A percentile compares a stretch with the other conserved stretches of the same genome.
Conservation (phyloP, 2,888 invertebrate genomes). For the Eristalis tenax region DNA sequence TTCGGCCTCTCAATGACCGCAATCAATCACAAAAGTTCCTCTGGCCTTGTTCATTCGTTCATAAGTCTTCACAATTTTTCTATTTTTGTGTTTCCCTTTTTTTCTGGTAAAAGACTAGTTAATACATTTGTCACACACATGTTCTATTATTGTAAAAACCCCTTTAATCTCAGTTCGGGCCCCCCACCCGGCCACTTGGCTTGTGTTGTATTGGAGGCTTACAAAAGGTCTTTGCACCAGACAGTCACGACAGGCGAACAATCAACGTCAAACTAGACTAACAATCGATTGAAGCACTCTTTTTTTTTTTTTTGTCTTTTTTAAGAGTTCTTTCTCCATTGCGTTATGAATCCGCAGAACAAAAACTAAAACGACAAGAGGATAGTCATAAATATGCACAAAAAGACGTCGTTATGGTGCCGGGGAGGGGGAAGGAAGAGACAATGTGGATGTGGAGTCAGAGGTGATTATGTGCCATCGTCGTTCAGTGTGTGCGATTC, state of each 20-base stretch:
- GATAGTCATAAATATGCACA: conserved; percentile 5
- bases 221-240: conserved; percentile 45
- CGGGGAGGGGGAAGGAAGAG: neutral
- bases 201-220: neutral
- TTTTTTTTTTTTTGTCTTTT: conserved; percentile 14
- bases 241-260: conserved; percentile 38
- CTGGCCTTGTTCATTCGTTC: neutral
- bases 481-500: neutral
- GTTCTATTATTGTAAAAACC: conserved; percentile 1
- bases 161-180: neutral
- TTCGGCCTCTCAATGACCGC: conserved; percentile 1
- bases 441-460: neutral
- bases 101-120: neutral
- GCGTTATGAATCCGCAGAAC: conserved; percentile 23
- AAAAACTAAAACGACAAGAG: conserved; percentile 4
- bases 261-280: conserved; percentile 36
- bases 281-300: conserved; percentile 13
- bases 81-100: neutral
- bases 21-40: conserved; percentile 12
- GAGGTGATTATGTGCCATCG: conserved; percentile 4
- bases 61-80: neutral
- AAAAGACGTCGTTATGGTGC: neutral
- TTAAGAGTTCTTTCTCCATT: neutral
- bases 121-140: conserved; percentile 4
- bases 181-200: neutral